A percentile compares a stretch with the other conserved stretches of the same genome.
These are phyloP conservation scores for Mythimna pallens DNA, from an alignment of 2,888 invertebrate species.

Conservation along the genomic window DNA sequence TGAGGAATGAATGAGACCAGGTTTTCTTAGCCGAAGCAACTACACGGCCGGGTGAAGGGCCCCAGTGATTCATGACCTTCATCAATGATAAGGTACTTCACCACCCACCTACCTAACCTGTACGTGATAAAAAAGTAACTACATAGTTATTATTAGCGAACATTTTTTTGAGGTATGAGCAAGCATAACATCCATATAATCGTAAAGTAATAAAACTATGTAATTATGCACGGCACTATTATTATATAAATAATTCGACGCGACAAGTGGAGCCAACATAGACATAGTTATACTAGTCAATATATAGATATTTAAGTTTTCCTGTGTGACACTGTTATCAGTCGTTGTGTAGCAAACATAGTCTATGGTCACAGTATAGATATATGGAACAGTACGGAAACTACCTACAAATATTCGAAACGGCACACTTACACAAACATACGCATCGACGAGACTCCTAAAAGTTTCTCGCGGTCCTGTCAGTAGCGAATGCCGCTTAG, in stretches of 20 bases:
- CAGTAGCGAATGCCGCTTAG: too few species aligned
- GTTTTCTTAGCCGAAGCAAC: not conserved
- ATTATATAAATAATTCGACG: slow-evolving; percentile 28
- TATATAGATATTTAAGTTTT: slow-evolving; percentile 9
- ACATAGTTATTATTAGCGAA: not conserved
- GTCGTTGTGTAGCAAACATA: slow-evolving; percentile 1
- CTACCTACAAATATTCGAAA: too few species aligned
- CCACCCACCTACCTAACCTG: not conserved
- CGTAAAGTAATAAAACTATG: slow-evolving; percentile 12
- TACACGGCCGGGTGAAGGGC: slow-evolving; percentile 4
- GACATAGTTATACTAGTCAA: slow-evolving; percentile 4
- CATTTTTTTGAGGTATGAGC: not conserved
- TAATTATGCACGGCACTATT: slow-evolving; percentile 19
- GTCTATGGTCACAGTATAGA: too few species aligned
- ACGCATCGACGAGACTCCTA: too few species aligned
- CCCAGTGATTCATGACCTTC: not conserved
- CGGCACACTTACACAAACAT: too few species aligned
- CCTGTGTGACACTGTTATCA: slow-evolving; percentile 32
- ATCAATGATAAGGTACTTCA: slow-evolving; percentile 4
- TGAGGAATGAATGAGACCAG: not conserved
- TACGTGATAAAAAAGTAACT: slow-evolving; percentile 2
- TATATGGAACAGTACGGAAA: too few species aligned
- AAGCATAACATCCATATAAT: slow-evolving; percentile 4
- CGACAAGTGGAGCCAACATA: slow-evolving; percentile 17
- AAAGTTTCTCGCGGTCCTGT: too few species aligned